phyloP scores from a whole-genome alignment of 2,113 vertebrate genomes.

The Phodopus roborovskii region DNA sequence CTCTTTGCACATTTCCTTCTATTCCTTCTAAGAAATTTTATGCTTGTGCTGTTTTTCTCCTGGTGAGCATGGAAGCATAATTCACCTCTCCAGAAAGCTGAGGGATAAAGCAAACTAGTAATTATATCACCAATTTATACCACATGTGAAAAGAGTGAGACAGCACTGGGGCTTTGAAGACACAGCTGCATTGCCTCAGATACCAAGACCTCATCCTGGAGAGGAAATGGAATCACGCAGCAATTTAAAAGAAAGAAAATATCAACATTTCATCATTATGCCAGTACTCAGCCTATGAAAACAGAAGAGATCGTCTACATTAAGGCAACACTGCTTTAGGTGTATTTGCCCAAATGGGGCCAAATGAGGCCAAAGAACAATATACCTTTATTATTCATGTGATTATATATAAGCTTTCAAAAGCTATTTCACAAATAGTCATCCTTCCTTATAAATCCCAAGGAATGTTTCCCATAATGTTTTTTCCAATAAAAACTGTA shows the following conservation, averaged over 20 bases:
- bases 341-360: background rate
- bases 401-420: slow-evolving; percentile 32
- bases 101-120: slow-evolving; percentile 48
- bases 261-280: background rate
- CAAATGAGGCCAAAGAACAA: background rate
- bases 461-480: background rate
- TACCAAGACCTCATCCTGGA: background rate
- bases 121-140: slow-evolving; percentile 40
- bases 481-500: slow-evolving; percentile 8
- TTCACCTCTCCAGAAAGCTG: slow-evolving; percentile 26
- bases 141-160: background rate
- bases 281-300: background rate
- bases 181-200: background rate
- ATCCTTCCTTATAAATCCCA: slow-evolving; percentile 46
- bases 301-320: background rate
- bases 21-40: slow-evolving; percentile 34
- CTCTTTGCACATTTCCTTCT: background rate
- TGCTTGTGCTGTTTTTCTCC: background rate
- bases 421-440: background rate
- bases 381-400: slow-evolving; percentile 11
- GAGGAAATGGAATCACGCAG: background rate
- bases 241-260: background rate
- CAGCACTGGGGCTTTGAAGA: background rate
- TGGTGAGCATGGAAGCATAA: background rate
- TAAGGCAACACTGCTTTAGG: background rate